These are phyloP conservation scores for Eubasilissa regina DNA, from an alignment of 1,140 invertebrate species.

Conservation along the genomic window DNA sequence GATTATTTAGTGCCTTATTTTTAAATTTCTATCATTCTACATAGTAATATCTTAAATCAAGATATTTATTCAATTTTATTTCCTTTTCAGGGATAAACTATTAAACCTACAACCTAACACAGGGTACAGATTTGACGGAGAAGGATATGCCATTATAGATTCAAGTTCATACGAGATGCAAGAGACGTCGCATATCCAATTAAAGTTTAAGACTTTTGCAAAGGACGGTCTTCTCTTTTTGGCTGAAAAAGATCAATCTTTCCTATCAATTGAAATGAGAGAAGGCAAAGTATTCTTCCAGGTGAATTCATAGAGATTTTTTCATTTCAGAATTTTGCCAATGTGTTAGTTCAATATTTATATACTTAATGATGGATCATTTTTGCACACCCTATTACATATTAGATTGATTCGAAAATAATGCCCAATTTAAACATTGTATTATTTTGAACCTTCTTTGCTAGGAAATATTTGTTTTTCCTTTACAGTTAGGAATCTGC, in stretches of 20 bases:
- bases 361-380: no score
- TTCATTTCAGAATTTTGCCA: not conserved
- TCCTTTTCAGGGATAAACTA: slow-evolving; percentile 75
- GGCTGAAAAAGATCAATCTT: slow-evolving; percentile 82
- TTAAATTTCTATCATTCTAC: not conserved
- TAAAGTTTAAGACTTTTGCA: slow-evolving; percentile 91
- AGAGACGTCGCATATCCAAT: slow-evolving; percentile 74
- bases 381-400: no score
- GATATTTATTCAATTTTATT: slow-evolving; percentile 34
- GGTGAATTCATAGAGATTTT: slow-evolving; percentile 63
- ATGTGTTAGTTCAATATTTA: no score
- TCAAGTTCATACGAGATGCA: slow-evolving; percentile 73
- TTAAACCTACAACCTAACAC: slow-evolving; percentile 76
- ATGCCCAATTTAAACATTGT: no score
- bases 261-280: slow-evolving; percentile 88
- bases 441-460: no score
- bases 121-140: slow-evolving; percentile 89
- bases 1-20: not conserved
- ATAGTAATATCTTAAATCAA: not conserved
- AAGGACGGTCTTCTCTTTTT: slow-evolving; percentile 91
- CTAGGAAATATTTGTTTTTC: no score
- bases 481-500: no score
- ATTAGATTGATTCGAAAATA: no score
- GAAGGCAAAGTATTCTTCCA: slow-evolving; percentile 83
- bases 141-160: slow-evolving; percentile 85